Conservation (phyloP, 2,113 vertebrate genomes). For the Lonchura striata region DNA sequence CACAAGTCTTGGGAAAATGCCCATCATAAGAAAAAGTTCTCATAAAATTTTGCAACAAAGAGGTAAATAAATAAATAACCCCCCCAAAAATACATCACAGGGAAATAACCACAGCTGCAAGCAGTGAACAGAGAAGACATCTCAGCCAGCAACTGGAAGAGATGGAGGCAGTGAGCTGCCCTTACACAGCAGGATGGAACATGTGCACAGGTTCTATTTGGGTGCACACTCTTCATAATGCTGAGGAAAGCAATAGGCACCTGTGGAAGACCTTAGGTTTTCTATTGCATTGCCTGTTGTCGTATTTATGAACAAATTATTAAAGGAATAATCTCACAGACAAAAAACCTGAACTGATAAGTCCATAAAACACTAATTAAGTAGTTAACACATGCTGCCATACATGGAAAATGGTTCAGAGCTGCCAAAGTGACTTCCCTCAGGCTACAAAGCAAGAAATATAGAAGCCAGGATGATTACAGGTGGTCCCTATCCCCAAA, state of each 20-base stretch:
- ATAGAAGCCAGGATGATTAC: neutral
- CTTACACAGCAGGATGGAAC: neutral
- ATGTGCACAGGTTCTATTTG: fast-evolving
- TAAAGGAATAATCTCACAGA: neutral
- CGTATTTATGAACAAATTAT: neutral
- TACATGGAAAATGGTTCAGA: neutral
- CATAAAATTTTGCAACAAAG: neutral
- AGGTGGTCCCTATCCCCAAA: neutral
- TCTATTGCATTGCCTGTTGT: neutral
- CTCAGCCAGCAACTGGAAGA: neutral
- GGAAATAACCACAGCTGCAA: neutral
- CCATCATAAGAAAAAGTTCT: neutral
- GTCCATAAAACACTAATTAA: neutral
- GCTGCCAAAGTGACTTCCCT: neutral
- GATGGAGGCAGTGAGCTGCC: neutral
- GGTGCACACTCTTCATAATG: fast-evolving
- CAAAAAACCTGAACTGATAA: neutral
- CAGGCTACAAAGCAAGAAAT: neutral
- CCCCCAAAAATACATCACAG: neutral
- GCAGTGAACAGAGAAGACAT: neutral
- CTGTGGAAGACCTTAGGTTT: neutral
- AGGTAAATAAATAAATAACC: neutral
- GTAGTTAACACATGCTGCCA: neutral
- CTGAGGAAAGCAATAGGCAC: neutral
- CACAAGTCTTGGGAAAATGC: neutral